Base-by-base conservation (phyloP, 35 echinoderm and acorn worm species). In the Amphiura filiformis region DNA sequence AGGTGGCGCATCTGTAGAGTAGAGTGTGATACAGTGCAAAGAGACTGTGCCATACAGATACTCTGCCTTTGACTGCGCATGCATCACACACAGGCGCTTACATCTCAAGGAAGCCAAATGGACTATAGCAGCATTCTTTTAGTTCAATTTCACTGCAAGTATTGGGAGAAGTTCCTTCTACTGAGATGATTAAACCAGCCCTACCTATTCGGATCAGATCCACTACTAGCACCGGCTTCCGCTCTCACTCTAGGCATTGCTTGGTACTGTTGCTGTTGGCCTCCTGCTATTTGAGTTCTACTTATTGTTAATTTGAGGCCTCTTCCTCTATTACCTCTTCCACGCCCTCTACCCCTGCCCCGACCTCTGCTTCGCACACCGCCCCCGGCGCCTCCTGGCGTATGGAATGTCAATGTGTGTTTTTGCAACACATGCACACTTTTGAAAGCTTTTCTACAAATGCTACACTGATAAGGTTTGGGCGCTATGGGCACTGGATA, bases 341-440 rank as follows among this genome's bases (percentile, higher is more conserved):
- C 26, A 11, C 61, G 1, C 2, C 61, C 26, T 2, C 15, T n/a
- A 2, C 61, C 26, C 26, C 61, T 3, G 7, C 61, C 61, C 2
- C 61, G 61, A 70, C 61, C 61, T 70, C 61, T 4, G 17, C 5
- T 70, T 23, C 61, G 61, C 61, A 70, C 2, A 70, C 7, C 15
- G 61, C 17, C 61, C 41, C 41, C 41, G 15, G 11, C 61, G 4
- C 61, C 61, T 70, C 61, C 61, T 26, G 61, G 61, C 4, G 61
- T 70, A n/a, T 70, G 61, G 61, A 70, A 70, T 70, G 61, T 70
- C 61, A 70, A 70, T 70, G 61, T 70, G 28, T 70, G 61, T 70
- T 70, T 70, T 70, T 70, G 61, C 61, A 70, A 70, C 11, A 70
- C 61, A 70, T 70, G 61, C 26, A 70, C 61, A 70, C 61, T 70